phyloP scores from a whole-genome alignment of 2,113 vertebrate species.

The Anser brachyrhynchus region DNA sequence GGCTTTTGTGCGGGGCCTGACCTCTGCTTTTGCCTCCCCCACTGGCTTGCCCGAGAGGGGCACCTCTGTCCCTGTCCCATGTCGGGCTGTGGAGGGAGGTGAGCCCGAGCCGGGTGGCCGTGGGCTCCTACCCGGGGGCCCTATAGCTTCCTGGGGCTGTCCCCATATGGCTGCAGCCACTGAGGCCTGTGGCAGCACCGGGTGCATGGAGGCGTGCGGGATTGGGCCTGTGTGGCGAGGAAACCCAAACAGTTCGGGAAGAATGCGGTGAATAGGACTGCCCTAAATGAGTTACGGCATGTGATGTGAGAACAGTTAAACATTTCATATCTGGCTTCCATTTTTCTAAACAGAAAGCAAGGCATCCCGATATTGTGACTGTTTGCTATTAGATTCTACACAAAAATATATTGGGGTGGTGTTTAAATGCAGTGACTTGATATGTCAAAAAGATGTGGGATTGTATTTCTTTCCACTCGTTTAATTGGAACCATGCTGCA shows the following conservation, averaged over 20 bases:
- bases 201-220: not conserved
- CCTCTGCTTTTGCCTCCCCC: constrained; percentile 52
- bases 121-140: not conserved
- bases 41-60: constrained; percentile 37
- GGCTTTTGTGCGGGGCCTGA: constrained; percentile 70
- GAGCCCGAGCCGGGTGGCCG: not conserved
- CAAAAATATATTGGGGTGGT: constrained; percentile 33
- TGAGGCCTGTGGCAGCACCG: not conserved
- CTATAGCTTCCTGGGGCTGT: not conserved
- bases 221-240: not conserved
- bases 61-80: constrained; percentile 58
- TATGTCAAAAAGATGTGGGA: constrained; percentile 60
- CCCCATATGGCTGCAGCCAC: not conserved
- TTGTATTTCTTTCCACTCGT: constrained; percentile 48
- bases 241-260: not conserved
- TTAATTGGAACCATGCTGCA: constrained; percentile 62
- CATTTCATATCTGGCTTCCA: not conserved
- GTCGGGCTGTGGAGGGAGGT: constrained; percentile 29
- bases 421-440: not conserved
- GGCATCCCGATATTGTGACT: not conserved
- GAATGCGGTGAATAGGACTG: not conserved
- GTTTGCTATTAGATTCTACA: constrained; percentile 29
- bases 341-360: constrained; percentile 19
- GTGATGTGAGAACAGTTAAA: constrained; percentile 46
- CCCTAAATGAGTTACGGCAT: not conserved